Evolutionary conservation across 2,888 invertebrate genomes (phyloP).

Genomic region (Philaethria dido): DNA sequence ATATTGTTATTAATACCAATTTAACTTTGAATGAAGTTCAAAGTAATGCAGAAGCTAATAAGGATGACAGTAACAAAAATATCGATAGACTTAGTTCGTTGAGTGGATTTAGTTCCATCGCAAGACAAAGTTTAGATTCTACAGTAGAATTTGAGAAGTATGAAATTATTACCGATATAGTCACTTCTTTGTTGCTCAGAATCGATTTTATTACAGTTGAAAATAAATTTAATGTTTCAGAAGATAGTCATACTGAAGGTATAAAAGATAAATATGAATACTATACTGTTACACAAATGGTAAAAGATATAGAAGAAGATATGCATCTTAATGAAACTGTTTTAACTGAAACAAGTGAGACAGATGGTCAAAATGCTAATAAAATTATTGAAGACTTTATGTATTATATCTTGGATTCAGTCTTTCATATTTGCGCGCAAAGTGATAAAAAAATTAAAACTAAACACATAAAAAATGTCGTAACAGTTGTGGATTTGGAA

Average conservation of each 20-base stretch:
- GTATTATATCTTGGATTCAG: conserved; percentile 67
- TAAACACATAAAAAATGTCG: conserved; percentile 55
- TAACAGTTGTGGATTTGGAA: conserved; percentile 71
- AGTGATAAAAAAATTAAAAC: conserved; percentile 51
- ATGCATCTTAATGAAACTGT: conserved; percentile 57
- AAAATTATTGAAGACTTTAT: conserved; percentile 69
- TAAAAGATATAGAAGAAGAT: conserved; percentile 61
- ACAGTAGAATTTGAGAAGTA: conserved; percentile 74
- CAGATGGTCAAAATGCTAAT: conserved; percentile 50
- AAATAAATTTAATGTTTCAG: conserved; percentile 23
- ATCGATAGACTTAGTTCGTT: conserved; percentile 31
- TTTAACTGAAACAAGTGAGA: conserved; percentile 60
- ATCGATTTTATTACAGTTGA: conserved; percentile 51
- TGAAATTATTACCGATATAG: conserved; percentile 65
- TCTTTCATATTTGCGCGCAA: conserved; percentile 53
- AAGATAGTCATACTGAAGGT: conserved; percentile 39
- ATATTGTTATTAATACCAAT: not conserved
- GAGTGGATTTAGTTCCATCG: conserved; percentile 52
- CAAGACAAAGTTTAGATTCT: conserved; percentile 67
- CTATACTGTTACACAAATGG: conserved; percentile 69
- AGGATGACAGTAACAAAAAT: not conserved
- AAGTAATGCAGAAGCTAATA: not conserved
- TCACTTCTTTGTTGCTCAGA: conserved; percentile 57
- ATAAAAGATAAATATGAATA: conserved; percentile 28
- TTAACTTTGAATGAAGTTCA: conserved; percentile 12